phyloP scores from a whole-genome alignment of 2,888 invertebrate genomes.

The Pherbina coryleti region DNA sequence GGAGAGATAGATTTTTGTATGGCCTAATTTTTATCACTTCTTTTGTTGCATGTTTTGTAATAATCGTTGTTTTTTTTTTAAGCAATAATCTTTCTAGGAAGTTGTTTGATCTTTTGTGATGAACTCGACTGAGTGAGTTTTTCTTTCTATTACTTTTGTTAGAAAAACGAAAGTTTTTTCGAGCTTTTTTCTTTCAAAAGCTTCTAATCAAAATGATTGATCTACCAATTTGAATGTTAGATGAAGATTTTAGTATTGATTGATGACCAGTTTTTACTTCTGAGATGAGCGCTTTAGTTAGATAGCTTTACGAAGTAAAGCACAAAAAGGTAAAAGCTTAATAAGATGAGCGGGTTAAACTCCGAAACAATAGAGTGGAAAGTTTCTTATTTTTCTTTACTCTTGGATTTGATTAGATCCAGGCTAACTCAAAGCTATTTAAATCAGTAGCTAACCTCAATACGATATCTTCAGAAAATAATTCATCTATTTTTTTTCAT shows the following conservation, averaged over 20 bases:
- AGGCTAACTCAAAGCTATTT: no score
- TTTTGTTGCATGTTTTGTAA: not conserved
- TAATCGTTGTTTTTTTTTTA: not conserved
- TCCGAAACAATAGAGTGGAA: no score
- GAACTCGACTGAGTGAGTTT: not conserved
- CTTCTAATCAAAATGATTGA: slow-evolving; percentile 34
- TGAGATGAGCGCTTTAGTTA: not conserved
- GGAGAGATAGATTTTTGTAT: not conserved
- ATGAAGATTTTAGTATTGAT: not conserved
- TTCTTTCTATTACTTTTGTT: not conserved
- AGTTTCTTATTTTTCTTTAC: no score
- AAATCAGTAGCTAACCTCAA: no score
- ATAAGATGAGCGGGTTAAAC: no score
- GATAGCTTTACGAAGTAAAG: no score
- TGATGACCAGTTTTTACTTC: not conserved
- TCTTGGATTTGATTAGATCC: no score
- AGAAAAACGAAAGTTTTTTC: slow-evolving; percentile 8
- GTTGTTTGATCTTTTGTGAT: not conserved
- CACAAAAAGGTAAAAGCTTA: no score
- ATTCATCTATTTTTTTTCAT: no score
- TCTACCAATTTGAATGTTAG: slow-evolving; percentile 16
- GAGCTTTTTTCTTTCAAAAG: not conserved
- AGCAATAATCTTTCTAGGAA: no score
- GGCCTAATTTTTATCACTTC: not conserved
- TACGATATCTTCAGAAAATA: no score